Conservation (phyloP, 2,797 vertebrate species). For the Amniataba percoides region DNA sequence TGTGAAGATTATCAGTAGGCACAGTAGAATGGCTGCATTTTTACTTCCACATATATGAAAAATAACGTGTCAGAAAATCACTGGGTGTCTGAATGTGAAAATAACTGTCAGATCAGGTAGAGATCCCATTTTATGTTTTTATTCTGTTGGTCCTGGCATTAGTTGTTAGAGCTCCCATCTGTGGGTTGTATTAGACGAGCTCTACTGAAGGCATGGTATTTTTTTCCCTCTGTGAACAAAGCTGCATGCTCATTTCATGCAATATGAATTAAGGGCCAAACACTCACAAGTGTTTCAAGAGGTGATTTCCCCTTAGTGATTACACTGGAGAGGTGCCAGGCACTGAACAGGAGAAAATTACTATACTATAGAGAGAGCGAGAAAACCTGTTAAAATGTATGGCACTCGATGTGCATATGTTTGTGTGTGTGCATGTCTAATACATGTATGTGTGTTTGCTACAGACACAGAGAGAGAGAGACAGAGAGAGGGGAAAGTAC, state of each 20-base stretch:
- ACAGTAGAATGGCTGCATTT: background rate
- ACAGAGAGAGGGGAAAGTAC: background rate
- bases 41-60: slow-evolving; percentile 2
- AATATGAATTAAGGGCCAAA: slow-evolving; percentile 69
- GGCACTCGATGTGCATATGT: background rate
- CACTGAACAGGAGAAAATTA: slow-evolving; percentile 61
- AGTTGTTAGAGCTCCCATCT: slow-evolving; percentile 69
- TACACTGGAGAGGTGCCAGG: slow-evolving; percentile 66
- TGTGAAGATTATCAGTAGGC: slow-evolving; percentile 15
- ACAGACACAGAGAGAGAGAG: background rate
- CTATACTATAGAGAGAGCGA: slow-evolving; percentile 38
- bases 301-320: slow-evolving; percentile 73
- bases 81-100: slow-evolving; percentile 47
- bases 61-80: slow-evolving; percentile 17
- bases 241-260: slow-evolving; percentile 68
- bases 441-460: slow-evolving; percentile 21
- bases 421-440: slow-evolving; percentile 4
- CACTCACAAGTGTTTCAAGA: slow-evolving; percentile 64
- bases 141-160: slow-evolving; percentile 46
- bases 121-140: slow-evolving; percentile 51
- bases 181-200: slow-evolving; percentile 68
- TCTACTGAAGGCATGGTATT: slow-evolving; percentile 62
- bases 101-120: slow-evolving; percentile 35
- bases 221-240: slow-evolving; percentile 65
- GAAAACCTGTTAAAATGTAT: slow-evolving; percentile 41